Evolutionary conservation across 2,797 vertebrate species (phyloP).

Genomic region (Brachyrhaphis roseni): DNA sequence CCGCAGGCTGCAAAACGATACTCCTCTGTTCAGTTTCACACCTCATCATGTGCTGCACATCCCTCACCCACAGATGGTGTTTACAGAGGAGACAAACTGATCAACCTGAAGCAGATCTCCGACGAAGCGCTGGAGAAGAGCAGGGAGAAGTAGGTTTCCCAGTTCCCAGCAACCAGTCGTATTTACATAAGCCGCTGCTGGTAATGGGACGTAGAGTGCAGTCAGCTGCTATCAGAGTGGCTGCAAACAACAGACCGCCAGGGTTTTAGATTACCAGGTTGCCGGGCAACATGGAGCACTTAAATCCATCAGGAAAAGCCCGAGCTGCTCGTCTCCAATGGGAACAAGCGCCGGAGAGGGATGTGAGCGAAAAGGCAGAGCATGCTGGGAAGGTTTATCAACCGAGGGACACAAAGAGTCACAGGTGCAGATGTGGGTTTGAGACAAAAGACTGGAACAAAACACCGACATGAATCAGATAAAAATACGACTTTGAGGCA

Average conservation of each 20-base stretch:
- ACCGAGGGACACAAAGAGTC: background rate
- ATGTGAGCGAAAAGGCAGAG: conserved; percentile 28
- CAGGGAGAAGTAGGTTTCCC: conserved; percentile 69
- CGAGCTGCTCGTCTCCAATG: conserved; percentile 41
- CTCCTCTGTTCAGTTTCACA: conserved; percentile 3
- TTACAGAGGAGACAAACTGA: conserved; percentile 84
- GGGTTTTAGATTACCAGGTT: conserved; percentile 56
- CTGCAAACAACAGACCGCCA: conserved; percentile 41
- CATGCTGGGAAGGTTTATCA: conserved; percentile 30
- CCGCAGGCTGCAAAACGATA: conserved; percentile 10
- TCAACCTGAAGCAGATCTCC: conserved; percentile 83
- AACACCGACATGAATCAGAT: background rate
- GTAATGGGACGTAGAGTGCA: conserved; percentile 34
- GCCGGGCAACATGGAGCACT: conserved; percentile 67
- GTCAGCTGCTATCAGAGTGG: conserved; percentile 56
- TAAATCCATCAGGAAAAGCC: conserved; percentile 58
- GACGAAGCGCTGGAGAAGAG: conserved; percentile 82
- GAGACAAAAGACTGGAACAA: background rate
- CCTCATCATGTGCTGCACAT: conserved; percentile 14
- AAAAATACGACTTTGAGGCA: background rate
- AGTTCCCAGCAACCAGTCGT: conserved; percentile 33
- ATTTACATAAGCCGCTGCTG: conserved; percentile 55
- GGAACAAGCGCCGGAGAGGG: conserved; percentile 42
- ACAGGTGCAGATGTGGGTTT: conserved; percentile 5
- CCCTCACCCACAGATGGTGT: conserved; percentile 75